Conservation (phyloP, 2,888 invertebrate species). For the Rhimphoctona megacephalus region DNA sequence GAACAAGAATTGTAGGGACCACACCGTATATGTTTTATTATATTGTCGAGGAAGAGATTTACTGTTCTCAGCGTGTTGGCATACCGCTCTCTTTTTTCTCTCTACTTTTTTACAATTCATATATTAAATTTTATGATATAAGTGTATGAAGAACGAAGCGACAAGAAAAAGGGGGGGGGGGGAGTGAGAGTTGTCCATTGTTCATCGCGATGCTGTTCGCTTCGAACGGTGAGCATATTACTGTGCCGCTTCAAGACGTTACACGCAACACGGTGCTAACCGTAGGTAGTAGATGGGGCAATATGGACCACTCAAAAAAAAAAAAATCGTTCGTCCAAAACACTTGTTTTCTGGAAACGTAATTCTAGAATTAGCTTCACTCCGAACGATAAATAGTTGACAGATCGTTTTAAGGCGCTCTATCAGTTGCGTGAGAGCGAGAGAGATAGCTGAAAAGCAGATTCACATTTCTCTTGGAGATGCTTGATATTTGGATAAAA, state of each 20-base stretch:
- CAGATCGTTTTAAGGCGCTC: too few species aligned
- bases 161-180: not conserved
- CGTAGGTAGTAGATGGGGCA: not conserved
- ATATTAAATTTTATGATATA: constrained; percentile 43
- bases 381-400: too few species aligned
- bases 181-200: constrained; percentile 55
- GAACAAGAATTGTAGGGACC: constrained; percentile 16
- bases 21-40: constrained; percentile 23
- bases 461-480: too few species aligned
- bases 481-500: too few species aligned
- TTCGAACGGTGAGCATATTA: constrained; percentile 33
- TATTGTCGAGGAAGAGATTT: constrained; percentile 55
- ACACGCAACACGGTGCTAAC: constrained; percentile 8
- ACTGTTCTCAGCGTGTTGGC: constrained; percentile 60
- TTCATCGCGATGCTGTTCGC: constrained; percentile 37
- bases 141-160: constrained; percentile 23
- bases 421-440: too few species aligned
- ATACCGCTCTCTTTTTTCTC: constrained; percentile 32
- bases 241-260: constrained; percentile 11
- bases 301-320: constrained; percentile 11
- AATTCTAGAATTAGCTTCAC: too few species aligned
- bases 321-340: too few species aligned
- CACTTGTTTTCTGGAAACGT: too few species aligned
- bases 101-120: constrained; percentile 41
- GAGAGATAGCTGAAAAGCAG: too few species aligned